A percentile compares a stretch with the other conserved stretches of the same genome.
Conservation (phyloP, 1,140 invertebrate genomes). For the Leguminivora glycinivorella region DNA sequence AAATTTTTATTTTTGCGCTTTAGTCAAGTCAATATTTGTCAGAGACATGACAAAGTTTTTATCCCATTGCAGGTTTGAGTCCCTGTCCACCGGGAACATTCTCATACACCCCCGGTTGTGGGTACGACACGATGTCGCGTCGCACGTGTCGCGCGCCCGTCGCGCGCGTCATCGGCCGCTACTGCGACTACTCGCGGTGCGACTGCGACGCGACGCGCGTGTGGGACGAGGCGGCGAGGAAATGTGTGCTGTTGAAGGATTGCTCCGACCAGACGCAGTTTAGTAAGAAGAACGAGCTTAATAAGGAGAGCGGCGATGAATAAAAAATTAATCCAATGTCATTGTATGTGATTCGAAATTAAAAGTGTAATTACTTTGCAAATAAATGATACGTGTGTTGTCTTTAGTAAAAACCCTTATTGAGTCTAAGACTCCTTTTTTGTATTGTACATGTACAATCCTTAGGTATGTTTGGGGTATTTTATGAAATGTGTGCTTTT, state of each 20-base stretch:
- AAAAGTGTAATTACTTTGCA: too few relatives aligned
- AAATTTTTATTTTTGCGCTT: too few relatives aligned
- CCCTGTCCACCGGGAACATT: slow-evolving; percentile 32
- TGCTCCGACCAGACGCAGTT: slow-evolving; percentile 27
- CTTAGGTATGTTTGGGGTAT: too few relatives aligned
- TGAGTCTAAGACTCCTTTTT: too few relatives aligned
- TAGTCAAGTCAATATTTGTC: too few relatives aligned
- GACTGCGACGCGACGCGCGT: slow-evolving; percentile 34
- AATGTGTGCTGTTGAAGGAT: slow-evolving; percentile 34
- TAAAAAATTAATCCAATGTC: neutral
- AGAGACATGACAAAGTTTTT: neutral
- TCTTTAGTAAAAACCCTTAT: too few relatives aligned
- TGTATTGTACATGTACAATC: too few relatives aligned
- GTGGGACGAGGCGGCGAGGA: slow-evolving; percentile 34
- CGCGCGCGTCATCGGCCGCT: slow-evolving; percentile 28
- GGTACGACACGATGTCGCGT: slow-evolving; percentile 27
- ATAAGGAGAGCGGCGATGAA: neutral
- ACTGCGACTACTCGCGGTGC: slow-evolving; percentile 36
- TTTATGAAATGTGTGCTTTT: too few relatives aligned
- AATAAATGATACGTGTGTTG: too few relatives aligned
- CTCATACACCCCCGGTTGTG: slow-evolving; percentile 31
- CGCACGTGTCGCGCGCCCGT: slow-evolving; percentile 33
- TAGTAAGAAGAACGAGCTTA: neutral
- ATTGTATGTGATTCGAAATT: too few relatives aligned
- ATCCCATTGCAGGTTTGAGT: slow-evolving; percentile 29